These are phyloP conservation scores for Leptatherina wallacei DNA, from an alignment of 2,797 vertebrate species.

Conservation along the genomic window DNA sequence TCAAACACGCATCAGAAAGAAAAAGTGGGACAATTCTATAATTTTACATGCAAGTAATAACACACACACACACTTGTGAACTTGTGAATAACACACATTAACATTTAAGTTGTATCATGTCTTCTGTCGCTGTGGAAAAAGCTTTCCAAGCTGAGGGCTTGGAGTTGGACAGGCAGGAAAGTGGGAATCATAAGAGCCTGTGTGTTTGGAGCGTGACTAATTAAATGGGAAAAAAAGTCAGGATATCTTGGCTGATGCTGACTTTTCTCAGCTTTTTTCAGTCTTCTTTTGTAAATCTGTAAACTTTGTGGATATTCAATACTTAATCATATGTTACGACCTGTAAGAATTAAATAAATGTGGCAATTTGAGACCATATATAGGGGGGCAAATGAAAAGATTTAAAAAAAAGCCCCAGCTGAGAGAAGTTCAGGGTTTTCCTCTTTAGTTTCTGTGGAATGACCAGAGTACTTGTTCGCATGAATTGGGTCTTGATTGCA, in stretches of 20 bases:
- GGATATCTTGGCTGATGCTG: not conserved
- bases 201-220: not conserved
- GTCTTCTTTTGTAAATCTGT: not conserved
- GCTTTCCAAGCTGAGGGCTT: not conserved
- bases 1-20: not conserved
- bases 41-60: not conserved
- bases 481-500: slow-evolving; percentile 17
- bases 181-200: not conserved
- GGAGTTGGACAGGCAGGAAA: not conserved
- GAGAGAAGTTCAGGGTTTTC: not conserved
- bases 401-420: not conserved
- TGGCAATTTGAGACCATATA: not conserved
- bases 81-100: not conserved
- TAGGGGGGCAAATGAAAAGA: not conserved
- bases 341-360: not conserved
- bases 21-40: not conserved
- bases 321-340: not conserved
- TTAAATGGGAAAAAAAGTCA: not conserved
- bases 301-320: not conserved
- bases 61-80: not conserved
- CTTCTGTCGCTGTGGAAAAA: not conserved
- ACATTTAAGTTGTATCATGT: not conserved
- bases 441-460: not conserved
- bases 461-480: not conserved
- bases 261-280: not conserved